phyloP scores from a whole-genome alignment of 2,113 vertebrate genomes.

The Vicugna pacos region DNA sequence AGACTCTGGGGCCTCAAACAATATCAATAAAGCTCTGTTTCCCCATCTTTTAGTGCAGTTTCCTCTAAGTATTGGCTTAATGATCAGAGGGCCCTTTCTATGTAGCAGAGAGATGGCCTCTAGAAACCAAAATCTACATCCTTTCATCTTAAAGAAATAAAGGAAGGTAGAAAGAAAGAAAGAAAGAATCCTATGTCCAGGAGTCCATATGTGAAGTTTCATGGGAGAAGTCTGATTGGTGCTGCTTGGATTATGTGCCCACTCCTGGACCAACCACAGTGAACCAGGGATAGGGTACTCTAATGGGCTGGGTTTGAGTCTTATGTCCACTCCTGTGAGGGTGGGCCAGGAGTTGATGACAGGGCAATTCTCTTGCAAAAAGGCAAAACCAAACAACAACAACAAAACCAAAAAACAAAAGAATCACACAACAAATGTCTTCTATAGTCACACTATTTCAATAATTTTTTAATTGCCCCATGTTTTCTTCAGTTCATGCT shows the following conservation, averaged over 20 bases:
- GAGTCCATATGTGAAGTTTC: background rate
- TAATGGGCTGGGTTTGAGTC: background rate
- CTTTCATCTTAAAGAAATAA: background rate
- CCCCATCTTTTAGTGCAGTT: background rate
- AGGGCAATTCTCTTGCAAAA: background rate
- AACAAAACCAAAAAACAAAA: background rate
- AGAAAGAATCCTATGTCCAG: background rate
- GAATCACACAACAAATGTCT: background rate
- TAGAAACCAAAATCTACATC: background rate
- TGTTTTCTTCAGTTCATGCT: background rate
- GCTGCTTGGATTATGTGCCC: background rate
- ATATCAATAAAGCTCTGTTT: background rate
- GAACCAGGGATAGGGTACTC: background rate
- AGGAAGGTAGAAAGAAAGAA: background rate
- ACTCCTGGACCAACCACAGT: background rate
- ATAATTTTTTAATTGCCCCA: background rate
- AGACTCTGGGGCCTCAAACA: background rate
- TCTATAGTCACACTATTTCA: background rate
- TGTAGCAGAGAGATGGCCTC: background rate
- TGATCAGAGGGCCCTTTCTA: background rate
- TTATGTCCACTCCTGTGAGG: background rate
- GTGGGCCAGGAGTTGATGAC: background rate
- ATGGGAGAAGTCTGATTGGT: background rate
- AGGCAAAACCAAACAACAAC: background rate
- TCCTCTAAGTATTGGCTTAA: background rate